Percentiles rank a stretch among this genome's conserved stretches.
Evolutionary conservation across 1,140 invertebrate genomes (phyloP).

Genomic region (Chymomyza costata): DNA sequence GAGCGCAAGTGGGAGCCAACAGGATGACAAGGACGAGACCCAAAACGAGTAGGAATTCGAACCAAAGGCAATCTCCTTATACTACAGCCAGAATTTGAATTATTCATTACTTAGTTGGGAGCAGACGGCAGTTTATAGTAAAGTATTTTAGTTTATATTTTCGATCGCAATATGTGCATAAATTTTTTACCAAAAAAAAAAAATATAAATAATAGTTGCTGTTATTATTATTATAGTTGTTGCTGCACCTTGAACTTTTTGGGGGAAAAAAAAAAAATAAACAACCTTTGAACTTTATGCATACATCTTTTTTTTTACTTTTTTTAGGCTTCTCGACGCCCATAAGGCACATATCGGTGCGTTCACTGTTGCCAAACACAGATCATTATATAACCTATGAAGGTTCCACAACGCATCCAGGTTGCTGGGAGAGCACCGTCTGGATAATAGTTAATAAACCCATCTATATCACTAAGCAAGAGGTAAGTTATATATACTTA

Average conservation of each 20-base stretch:
- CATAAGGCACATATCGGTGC: constrained; percentile 89
- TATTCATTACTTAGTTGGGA: constrained; percentile 54
- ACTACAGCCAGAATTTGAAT: no score
- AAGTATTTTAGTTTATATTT: constrained; percentile 17
- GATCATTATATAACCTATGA: constrained; percentile 98
- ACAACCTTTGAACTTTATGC: neutral
- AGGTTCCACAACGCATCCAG: constrained; percentile 96
- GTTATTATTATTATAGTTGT: neutral
- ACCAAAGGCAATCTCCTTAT: no score
- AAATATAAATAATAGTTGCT: no score
- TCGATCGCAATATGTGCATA: constrained; percentile 35
- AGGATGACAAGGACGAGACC: no score
- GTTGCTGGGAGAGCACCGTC: constrained; percentile 93
- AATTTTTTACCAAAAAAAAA: constrained; percentile 15
- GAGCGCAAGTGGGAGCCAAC: constrained; percentile 41
- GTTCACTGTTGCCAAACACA: constrained; percentile 89
- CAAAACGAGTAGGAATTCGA: no score
- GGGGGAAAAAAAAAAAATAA: neutral
- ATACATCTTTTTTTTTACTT: neutral
- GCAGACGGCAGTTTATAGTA: constrained; percentile 42
- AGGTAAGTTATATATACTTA: constrained; percentile 77
- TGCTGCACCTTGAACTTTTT: constrained; percentile 55
- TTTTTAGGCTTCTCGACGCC: constrained; percentile 83
- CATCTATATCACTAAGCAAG: constrained; percentile 94
- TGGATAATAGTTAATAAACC: constrained; percentile 98